Base-by-base conservation (phyloP, 2,113 vertebrate genomes). In the Triplophysa siluroides region DNA sequence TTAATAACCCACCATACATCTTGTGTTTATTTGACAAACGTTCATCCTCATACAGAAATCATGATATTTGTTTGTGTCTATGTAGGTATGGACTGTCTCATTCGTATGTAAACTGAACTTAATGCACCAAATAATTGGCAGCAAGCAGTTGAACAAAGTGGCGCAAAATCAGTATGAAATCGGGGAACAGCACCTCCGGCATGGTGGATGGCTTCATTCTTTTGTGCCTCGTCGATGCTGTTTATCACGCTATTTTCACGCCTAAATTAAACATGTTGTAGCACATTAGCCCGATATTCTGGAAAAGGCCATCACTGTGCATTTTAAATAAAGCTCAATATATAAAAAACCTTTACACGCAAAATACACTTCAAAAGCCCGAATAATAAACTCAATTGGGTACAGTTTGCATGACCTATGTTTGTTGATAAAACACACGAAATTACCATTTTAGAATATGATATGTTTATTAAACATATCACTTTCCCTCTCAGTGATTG, bases 121-220 rank as follows among this genome's bases (percentile, higher is more conserved):
- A 86, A 88, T 83, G 41, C 38, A 78, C 78, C 83, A 82, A 81
- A 82, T 81, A 83, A 83, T 86, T 81, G 84, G 68, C 80, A 81
- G 62, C 61, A 73, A 66, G 68, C 75, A 58, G 60, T 64, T 10
- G 8, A 47, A 76, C 81, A 88, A 89, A 83, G 63, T 83, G 54
- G 86, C 83, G 84, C 90, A 88, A 90, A 92, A 93, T 92, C 85
- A 85, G 86, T 91, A 91, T 92, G 91, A 92, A 92, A 92, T 90
- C 65, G 82, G 89, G 23, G 77, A 62, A 73, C 66, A 82, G 78
- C 87, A 84, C 71, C 26, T 16, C 23, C 21, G 73, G 23, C 58
- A 63, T 50, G 60, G 58, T 47, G 29, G 58, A 75, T 47, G 23
- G 23, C 41, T 76, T 16, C 16, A 50, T 73, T 69, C 90, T 60